Evolutionary conservation across 2,888 invertebrate species (phyloP), one percentile per base, ranked within the genome.

Genomic region (Strigamia crassipes): DNA sequence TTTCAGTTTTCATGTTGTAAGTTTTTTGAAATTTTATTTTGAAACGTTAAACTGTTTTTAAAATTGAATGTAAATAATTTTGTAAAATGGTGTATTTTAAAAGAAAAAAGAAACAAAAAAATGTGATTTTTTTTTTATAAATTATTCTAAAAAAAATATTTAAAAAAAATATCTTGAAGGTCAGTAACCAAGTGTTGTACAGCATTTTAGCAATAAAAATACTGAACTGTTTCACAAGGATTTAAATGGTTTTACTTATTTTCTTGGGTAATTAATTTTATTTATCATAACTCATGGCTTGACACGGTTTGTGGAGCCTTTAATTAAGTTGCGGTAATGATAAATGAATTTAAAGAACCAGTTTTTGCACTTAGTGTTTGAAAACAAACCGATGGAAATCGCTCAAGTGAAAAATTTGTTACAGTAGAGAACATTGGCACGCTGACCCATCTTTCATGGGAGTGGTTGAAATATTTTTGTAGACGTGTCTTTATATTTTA

Each of bases 381-480:
- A 56, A 56, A 56, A 18, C 31, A 73, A 31, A 31, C 27, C 13
- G 8, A 10, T 27, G 31, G 27, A 73, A 15, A 31, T 31, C n/a
- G n/a, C 27, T 73, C 27, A 73, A 12, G 73, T 73, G n/a, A 73
- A 73, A 73, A 73, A 73, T 73, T 13, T 15, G 23, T 73, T 31
- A 27, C 73, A 56, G 9, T 9, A 31, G 73, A 73, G 73, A 73
- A 31, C 73, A 31, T 73, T 73, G 73, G 31, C 73, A 73, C 31
- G 27, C 27, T 73, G 73, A 73, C 73, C 73, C 73, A 73, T 73
- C 73, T 73, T 73, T 73, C 23, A 12, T 27, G 73, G 73, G 73
- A 73, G 73, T 27, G 13, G 73, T 73, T 15, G 12, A n/a, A 27
- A 73, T 31, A 73, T 23, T 73, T 73, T 27, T 31, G 4, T 13